Evolutionary conservation across 2,888 invertebrate species (phyloP), one percentile per base, ranked within the genome.

Genomic region (Cheilosia vernalis): DNA sequence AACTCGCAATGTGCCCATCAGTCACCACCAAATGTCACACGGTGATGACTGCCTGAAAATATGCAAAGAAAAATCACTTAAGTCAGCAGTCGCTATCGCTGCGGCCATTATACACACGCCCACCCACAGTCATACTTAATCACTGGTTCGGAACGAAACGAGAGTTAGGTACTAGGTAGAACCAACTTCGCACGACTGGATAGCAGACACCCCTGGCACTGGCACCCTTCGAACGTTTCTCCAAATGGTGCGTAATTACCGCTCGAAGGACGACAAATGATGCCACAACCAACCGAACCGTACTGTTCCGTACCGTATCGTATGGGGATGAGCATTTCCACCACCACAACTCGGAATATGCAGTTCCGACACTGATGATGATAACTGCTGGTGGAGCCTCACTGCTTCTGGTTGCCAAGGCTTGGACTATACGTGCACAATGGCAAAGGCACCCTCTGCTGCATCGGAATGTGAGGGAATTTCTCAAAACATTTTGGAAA

Each of bases 231-330:
- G 66, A 72, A 85, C 24, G 53, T 30, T 37, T 58, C 79, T 74
- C 69, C 69, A 84, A 84, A 81, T 80, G 85, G 72, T 85, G 80
- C 80, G 85, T 85, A 85, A 85, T 85, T 85, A 85, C 85, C 76
- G 85, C 80, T 85, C 85, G 85, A 85, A 85, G 80, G 60, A 81
- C 80, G 85, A 85, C 85, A 85, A 85, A 85, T 85, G 85, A 85
- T 81, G 85, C 81, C 80, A 76, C 74, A 84, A 64, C 51, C 64
- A 51, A 27, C 55, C 56, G 17, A n/a, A 47, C 27, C 27, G 27
- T 27, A 27, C 27, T 6, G 27, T 6, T 6, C 27, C 6, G 6
- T 1, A 27, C n/a, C 44, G 44, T 15, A 5, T 7, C 44, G 44
- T 15, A 58, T 19, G 67, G 19, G 53, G 19, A 40, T 33, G 15